Evolutionary conservation across 1,140 invertebrate species (phyloP).

Genomic region (Mizuhopecten yessoensis): DNA sequence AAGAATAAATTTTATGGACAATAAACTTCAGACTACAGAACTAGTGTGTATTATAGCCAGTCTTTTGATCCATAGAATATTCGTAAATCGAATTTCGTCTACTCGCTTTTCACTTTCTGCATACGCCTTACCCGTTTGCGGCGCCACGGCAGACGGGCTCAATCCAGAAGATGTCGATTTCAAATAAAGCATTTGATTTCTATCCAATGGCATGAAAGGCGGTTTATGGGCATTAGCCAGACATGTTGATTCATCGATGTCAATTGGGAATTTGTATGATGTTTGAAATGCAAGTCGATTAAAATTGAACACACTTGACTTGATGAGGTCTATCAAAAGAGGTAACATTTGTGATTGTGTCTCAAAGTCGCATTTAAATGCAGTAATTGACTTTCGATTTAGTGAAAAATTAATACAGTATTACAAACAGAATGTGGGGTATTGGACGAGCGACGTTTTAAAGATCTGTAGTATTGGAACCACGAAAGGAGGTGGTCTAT

Average conservation of each 20-base stretch:
- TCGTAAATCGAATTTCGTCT: constrained; percentile 34
- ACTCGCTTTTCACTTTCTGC: constrained; percentile 25
- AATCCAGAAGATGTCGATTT: constrained; percentile 38
- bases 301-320: neutral
- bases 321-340: constrained; percentile 9
- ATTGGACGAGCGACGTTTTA: neutral
- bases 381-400: constrained; percentile 30
- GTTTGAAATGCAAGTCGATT: constrained; percentile 38
- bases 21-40: constrained; percentile 28
- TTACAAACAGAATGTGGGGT: constrained; percentile 33
- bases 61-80: constrained; percentile 25
- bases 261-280: constrained; percentile 34
- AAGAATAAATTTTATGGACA: constrained; percentile 40
- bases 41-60: neutral
- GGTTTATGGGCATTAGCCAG: constrained; percentile 17
- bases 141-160: constrained; percentile 15
- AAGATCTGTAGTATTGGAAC: neutral
- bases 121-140: constrained; percentile 31
- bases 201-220: constrained; percentile 21
- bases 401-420: constrained; percentile 40
- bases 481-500: neutral
- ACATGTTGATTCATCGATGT: constrained; percentile 17
- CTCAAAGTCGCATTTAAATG: constrained; percentile 27
- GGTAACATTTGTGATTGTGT: constrained; percentile 18
- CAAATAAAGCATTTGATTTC: constrained; percentile 16